These are phyloP conservation scores for Sebastes umbrosus DNA, from an alignment of 2,797 vertebrate genomes.

Conservation along the genomic window DNA sequence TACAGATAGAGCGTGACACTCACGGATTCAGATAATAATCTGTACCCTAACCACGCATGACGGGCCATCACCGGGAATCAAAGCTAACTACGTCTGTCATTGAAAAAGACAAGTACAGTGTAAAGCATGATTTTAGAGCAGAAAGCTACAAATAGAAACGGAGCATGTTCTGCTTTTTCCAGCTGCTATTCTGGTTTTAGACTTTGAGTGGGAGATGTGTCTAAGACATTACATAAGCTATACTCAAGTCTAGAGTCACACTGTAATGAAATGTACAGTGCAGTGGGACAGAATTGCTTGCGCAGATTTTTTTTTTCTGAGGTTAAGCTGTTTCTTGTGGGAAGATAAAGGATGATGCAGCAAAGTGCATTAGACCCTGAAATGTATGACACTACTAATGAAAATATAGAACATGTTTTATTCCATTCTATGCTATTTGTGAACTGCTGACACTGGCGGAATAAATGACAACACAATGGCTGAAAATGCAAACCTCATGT, in stretches of 20 bases:
- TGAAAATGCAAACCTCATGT: neutral
- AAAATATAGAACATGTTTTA: neutral
- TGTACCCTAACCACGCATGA: constrained; percentile 20
- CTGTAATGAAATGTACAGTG: constrained; percentile 32
- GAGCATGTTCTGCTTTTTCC: constrained; percentile 49
- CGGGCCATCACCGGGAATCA: constrained; percentile 31
- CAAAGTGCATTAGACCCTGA: constrained; percentile 6
- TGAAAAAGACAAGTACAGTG: constrained; percentile 38
- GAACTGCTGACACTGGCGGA: constrained; percentile 19
- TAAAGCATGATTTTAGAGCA: constrained; percentile 24
- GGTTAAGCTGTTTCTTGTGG: constrained; percentile 19
- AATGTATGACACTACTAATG: neutral
- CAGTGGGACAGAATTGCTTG: constrained; percentile 29
- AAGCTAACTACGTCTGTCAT: constrained; percentile 18
- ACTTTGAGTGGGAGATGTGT: constrained; percentile 46
- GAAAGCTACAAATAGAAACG: constrained; percentile 42
- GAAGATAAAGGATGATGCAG: constrained; percentile 30
- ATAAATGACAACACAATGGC: constrained; percentile 8
- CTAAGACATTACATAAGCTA: constrained; percentile 55
- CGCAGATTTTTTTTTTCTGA: constrained; percentile 16
- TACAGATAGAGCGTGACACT: constrained; percentile 36
- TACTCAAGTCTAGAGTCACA: constrained; percentile 25
- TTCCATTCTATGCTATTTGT: neutral
- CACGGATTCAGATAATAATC: constrained; percentile 41
- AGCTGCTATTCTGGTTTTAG: constrained; percentile 45